Conservation (phyloP, 1,140 invertebrate species). For the Ctenoplectra terminalis region DNA sequence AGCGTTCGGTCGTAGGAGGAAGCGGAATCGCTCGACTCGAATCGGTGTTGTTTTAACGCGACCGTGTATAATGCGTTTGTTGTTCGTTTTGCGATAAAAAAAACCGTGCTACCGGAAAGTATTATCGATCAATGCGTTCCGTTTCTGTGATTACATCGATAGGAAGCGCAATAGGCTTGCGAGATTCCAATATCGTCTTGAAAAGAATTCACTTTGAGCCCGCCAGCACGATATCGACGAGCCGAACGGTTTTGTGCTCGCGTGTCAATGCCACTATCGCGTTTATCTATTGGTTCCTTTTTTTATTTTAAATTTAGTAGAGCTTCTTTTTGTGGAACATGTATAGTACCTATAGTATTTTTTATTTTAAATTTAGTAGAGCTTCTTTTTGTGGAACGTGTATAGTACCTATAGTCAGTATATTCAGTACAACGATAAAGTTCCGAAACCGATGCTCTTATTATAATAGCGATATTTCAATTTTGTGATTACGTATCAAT, state of each 20-base stretch:
- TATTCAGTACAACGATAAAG: no score
- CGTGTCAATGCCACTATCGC: not conserved
- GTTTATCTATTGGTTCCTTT: not conserved
- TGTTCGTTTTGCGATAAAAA: slow-evolving; percentile 30
- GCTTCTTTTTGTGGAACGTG: not conserved
- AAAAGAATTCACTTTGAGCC: slow-evolving; percentile 31
- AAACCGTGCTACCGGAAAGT: slow-evolving; percentile 3
- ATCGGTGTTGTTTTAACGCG: slow-evolving; percentile 4
- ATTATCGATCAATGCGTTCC: slow-evolving; percentile 47
- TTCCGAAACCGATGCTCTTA: no score
- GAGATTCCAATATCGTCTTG: slow-evolving; percentile 43
- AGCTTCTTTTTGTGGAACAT: not conserved
- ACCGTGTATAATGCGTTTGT: slow-evolving; percentile 6
- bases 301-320: not conserved
- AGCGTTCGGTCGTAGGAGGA: not conserved
- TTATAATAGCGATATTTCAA: no score
- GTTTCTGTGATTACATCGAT: slow-evolving; percentile 1
- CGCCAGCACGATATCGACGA: not conserved
- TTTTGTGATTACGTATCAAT: slow-evolving; percentile 4
- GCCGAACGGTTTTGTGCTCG: slow-evolving; percentile 4
- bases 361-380: not conserved
- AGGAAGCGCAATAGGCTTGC: slow-evolving; percentile 26
- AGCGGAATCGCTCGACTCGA: not conserved
- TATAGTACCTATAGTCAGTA: no score
- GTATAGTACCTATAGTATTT: no score